These are phyloP conservation scores for Puma concolor DNA, from an alignment of 2,113 vertebrate species.

Conservation along the genomic window DNA sequence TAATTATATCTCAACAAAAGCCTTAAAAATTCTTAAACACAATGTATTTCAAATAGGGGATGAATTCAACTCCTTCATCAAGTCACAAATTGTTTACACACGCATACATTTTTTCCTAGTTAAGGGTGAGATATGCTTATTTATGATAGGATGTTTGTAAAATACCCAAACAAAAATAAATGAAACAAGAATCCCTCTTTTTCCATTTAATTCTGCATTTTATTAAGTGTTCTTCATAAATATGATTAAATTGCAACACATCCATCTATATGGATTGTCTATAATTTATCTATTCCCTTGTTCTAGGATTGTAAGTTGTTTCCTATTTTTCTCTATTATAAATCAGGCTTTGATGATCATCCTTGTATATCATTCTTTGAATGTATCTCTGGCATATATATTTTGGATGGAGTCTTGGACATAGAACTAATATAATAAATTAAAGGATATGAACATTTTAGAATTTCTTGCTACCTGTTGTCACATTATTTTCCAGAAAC, in stretches of 20 bases:
- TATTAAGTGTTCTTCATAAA: background rate
- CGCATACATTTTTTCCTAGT: background rate
- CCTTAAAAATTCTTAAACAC: background rate
- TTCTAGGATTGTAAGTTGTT: background rate
- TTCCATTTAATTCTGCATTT: background rate
- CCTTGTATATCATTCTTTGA: background rate
- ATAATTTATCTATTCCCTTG: background rate
- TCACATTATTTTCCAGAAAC: background rate
- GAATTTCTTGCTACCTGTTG: background rate
- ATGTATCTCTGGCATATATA: background rate
- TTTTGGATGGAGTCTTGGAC: background rate
- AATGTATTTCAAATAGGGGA: background rate
- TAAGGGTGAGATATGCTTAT: background rate
- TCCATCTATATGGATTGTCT: background rate
- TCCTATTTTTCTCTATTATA: constrained; percentile 18
- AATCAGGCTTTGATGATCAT: background rate
- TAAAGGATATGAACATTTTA: background rate
- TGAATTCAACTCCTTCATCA: background rate
- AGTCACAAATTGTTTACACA: background rate
- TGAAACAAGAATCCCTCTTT: background rate
- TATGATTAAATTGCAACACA: background rate
- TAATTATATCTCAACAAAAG: background rate
- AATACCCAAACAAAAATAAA: background rate
- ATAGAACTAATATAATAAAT: background rate
- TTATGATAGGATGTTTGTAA: constrained; percentile 12